These are phyloP conservation scores for Microcebus ravelobensis DNA, from an alignment of 2,113 vertebrate species.

Conservation along the genomic window DNA sequence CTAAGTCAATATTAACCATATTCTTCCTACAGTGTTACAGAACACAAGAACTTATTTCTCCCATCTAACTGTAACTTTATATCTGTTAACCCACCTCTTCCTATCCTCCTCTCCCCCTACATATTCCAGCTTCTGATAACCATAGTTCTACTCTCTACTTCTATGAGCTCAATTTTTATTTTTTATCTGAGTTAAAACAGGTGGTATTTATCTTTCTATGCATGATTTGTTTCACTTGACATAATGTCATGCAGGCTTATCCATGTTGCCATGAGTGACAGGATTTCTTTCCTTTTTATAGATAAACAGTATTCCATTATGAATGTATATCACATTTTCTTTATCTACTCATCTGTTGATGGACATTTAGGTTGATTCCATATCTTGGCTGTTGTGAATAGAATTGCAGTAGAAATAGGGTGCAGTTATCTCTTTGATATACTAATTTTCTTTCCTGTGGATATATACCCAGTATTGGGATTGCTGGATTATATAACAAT, in stretches of 20 bases:
- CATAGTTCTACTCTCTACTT: background rate
- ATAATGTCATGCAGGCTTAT: background rate
- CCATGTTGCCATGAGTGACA: background rate
- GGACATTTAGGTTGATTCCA: background rate
- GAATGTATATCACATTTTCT: background rate
- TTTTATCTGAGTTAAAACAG: background rate
- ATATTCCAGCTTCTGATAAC: background rate
- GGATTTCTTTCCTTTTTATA: background rate
- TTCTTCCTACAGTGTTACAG: too few relatives aligned
- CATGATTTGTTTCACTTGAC: background rate
- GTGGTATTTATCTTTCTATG: background rate
- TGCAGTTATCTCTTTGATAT: background rate
- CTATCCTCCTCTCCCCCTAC: background rate
- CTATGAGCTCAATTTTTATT: background rate
- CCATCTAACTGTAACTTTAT: background rate
- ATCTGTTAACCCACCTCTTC: background rate
- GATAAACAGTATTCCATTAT: background rate
- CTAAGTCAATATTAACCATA: too few relatives aligned
- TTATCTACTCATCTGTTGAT: background rate
- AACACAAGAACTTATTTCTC: too few relatives aligned
- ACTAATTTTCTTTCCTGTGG: background rate
- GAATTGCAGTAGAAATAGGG: background rate
- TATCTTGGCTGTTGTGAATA: background rate
- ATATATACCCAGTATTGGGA: background rate
- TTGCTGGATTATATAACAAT: background rate